A percentile compares a stretch with the other conserved stretches of the same genome.
phyloP scores from a whole-genome alignment of 1,140 invertebrate genomes.

The Caenorhabditis brenneri region DNA sequence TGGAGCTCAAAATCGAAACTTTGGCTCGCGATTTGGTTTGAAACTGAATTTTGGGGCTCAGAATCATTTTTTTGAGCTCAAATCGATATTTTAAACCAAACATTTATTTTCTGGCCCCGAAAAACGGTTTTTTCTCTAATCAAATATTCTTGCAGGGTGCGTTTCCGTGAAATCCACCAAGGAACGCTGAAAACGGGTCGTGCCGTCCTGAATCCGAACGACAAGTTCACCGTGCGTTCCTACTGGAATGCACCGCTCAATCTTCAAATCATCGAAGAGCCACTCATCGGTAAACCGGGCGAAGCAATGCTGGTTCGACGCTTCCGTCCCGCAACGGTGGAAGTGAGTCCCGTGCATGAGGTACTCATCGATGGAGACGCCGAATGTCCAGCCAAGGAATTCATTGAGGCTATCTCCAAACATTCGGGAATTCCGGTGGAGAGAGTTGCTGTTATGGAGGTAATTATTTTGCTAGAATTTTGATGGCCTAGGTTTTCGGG shows the following conservation, averaged over 20 bases:
- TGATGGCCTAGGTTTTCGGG: no score
- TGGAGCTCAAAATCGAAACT: no score
- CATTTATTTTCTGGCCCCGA: no score
- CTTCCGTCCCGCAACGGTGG: constrained; percentile 70
- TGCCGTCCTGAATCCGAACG: background rate
- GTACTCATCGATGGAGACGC: constrained; percentile 38
- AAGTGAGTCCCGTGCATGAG: constrained; percentile 63
- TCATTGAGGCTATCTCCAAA: constrained; percentile 33
- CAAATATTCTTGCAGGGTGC: background rate
- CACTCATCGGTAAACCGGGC: constrained; percentile 28
- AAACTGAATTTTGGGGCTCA: no score
- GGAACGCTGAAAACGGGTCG: background rate
- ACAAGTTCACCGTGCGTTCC: background rate
- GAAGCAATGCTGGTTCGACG: constrained; percentile 66
- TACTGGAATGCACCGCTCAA: constrained; percentile 5
- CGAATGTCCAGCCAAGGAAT: background rate
- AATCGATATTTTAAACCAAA: no score
- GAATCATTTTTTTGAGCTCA: no score
- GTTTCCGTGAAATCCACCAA: background rate
- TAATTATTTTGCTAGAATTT: no score
- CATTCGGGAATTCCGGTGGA: constrained; percentile 46
- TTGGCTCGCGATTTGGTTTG: no score
- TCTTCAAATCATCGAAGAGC: constrained; percentile 34
- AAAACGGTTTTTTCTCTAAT: no score
- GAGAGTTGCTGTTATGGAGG: constrained; percentile 38